Conservation (phyloP, 2,797 vertebrate genomes). For the Coregonus suidteri region DNA sequence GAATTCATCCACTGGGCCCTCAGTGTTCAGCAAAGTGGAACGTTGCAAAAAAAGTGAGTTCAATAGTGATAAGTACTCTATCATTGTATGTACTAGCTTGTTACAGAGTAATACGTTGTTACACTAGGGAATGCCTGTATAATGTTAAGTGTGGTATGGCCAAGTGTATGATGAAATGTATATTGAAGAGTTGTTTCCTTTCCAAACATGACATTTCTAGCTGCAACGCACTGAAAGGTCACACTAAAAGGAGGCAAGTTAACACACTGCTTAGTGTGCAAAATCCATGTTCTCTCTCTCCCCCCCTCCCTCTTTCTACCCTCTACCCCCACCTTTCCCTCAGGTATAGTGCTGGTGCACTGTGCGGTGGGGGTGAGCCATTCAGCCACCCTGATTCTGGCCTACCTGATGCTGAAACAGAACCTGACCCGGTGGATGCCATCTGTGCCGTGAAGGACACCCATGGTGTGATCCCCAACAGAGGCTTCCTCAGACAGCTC, state of each 20-base stretch:
- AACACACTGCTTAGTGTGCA: not conserved
- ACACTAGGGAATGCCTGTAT: no score
- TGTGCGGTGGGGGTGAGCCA: constrained; percentile 92
- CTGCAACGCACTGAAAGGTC: no score
- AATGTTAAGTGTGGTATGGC: no score
- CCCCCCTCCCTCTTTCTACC: not conserved
- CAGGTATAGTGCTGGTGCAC: constrained; percentile 91
- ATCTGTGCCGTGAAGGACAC: constrained; percentile 91
- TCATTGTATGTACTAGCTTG: no score
- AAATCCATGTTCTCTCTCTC: not conserved
- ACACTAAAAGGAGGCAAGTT: no score
- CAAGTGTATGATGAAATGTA: no score
- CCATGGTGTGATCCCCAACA: constrained; percentile 87
- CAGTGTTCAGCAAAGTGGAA: constrained; percentile 71
- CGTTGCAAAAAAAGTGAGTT: not conserved
- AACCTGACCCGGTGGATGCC: constrained; percentile 90
- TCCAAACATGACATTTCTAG: no score
- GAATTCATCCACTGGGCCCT: constrained; percentile 89
- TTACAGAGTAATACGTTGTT: no score
- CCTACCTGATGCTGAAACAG: constrained; percentile 76
- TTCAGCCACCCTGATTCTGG: constrained; percentile 83
- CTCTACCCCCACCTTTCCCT: constrained; percentile 14
- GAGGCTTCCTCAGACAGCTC: constrained; percentile 90
- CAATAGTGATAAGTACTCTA: no score
- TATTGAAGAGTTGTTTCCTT: no score